Evolutionary conservation across 1,140 invertebrate species (phyloP).

Genomic region (Drusus annulatus): DNA sequence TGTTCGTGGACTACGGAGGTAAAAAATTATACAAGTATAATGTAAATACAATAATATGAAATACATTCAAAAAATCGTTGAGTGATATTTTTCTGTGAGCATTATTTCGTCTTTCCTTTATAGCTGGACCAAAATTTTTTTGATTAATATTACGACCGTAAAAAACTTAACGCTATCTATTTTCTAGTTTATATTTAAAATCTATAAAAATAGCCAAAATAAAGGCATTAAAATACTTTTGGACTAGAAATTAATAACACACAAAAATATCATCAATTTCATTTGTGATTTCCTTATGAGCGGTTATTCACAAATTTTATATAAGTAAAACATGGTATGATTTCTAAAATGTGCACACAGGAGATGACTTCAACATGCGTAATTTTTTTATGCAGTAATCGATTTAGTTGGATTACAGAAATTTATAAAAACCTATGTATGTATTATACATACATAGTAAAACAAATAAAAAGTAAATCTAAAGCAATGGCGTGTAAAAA

Average conservation of each 20-base stretch:
- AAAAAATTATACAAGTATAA: too few relatives aligned
- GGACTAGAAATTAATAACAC: conserved; percentile 55
- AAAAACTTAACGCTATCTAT: conserved; percentile 38
- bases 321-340: background rate
- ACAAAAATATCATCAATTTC: conserved; percentile 55
- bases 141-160: conserved; percentile 30
- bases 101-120: conserved; percentile 11
- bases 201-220: conserved; percentile 48
- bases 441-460: too few relatives aligned
- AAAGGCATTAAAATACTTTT: conserved; percentile 40
- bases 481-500: too few relatives aligned
- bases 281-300: background rate
- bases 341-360: conserved; percentile 23
- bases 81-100: too few relatives aligned
- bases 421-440: too few relatives aligned
- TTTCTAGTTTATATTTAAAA: conserved; percentile 2
- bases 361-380: too few relatives aligned
- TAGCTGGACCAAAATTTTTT: background rate
- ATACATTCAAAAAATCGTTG: too few relatives aligned
- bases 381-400: too few relatives aligned
- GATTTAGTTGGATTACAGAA: too few relatives aligned
- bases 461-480: too few relatives aligned
- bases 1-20: too few relatives aligned
- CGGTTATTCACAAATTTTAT: background rate
- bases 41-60: too few relatives aligned